phyloP scores from a whole-genome alignment of 2,113 vertebrate species.

The Peucedramus taeniatus region DNA sequence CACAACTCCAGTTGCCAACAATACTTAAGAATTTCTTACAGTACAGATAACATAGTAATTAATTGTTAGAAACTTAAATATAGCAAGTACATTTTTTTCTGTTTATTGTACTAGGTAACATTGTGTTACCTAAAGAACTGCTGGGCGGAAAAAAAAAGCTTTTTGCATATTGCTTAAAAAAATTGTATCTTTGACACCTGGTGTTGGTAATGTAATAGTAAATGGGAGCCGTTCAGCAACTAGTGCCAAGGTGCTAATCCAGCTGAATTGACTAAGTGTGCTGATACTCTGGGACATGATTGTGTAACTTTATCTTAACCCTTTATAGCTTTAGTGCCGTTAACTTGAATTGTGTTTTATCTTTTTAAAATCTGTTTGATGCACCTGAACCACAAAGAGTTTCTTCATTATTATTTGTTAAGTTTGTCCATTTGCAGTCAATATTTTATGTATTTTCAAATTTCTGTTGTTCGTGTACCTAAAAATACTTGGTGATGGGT shows the following conservation, averaged over 20 bases:
- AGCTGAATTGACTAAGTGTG: neutral
- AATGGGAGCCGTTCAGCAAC: conserved; percentile 29
- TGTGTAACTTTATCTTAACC: conserved; percentile 9
- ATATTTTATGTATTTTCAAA: conserved; percentile 33
- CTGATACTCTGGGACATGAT: neutral
- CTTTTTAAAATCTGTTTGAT: neutral
- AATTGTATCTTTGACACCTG: neutral
- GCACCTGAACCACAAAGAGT: neutral
- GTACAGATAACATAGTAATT: conserved; percentile 77
- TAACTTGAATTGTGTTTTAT: conserved; percentile 27
- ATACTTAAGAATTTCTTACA: conserved; percentile 86
- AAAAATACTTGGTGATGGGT: neutral
- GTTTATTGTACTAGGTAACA: neutral
- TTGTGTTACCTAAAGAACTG: conserved; percentile 15
- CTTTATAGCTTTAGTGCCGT: conserved; percentile 7
- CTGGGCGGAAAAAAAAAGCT: conserved; percentile 15
- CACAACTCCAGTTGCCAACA: conserved; percentile 86
- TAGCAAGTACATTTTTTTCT: neutral
- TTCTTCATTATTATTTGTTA: conserved; percentile 34
- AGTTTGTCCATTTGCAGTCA: neutral
- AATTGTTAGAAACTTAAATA: neutral
- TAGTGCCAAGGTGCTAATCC: conserved; percentile 14
- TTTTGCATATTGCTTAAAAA: conserved; percentile 19
- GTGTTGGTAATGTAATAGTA: neutral
- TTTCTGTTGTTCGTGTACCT: neutral